Evolutionary conservation across 2,113 vertebrate species (phyloP).

Genomic region (Brachirus orientalis): DNA sequence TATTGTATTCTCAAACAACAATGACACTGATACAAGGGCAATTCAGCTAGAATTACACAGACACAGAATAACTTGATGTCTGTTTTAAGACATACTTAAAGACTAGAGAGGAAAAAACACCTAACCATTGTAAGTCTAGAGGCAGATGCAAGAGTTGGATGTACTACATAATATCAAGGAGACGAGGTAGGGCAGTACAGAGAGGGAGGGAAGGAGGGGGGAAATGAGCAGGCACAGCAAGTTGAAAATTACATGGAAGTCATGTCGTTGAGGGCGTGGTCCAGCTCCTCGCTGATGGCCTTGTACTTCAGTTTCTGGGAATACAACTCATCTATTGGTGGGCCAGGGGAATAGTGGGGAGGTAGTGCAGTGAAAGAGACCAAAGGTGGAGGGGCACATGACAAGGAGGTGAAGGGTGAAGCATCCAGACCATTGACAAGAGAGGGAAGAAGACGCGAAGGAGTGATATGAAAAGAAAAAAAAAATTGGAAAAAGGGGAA

Average conservation of each 20-base stretch:
- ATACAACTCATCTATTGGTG: constrained; percentile 94
- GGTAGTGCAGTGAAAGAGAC: constrained; percentile 43
- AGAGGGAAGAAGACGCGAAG: constrained; percentile 19
- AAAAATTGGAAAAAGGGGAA: constrained; percentile 38
- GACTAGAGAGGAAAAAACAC: constrained; percentile 6
- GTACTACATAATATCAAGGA: constrained; percentile 10
- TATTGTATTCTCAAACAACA: constrained; percentile 15
- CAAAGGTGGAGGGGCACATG: constrained; percentile 61
- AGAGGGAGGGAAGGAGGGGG: neutral
- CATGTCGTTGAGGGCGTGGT: constrained; percentile 99
- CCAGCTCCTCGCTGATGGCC: constrained; percentile 99
- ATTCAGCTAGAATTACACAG: constrained; percentile 20
- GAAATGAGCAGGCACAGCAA: constrained; percentile 53
- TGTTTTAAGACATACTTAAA: constrained; percentile 28
- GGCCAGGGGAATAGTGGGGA: constrained; percentile 11
- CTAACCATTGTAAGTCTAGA: neutral
- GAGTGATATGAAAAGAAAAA: constrained; percentile 36
- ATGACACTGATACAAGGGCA: constrained; percentile 18
- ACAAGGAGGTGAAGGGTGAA: constrained; percentile 59
- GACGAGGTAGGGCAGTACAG: neutral
- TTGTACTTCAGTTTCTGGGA: constrained; percentile 99
- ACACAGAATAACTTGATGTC: constrained; percentile 6
- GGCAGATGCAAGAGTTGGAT: constrained; percentile 11
- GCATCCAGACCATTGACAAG: constrained; percentile 39
- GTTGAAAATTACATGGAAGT: constrained; percentile 97